Conservation (phyloP, 2,113 vertebrate species). For the Cebidichthys violaceus region DNA sequence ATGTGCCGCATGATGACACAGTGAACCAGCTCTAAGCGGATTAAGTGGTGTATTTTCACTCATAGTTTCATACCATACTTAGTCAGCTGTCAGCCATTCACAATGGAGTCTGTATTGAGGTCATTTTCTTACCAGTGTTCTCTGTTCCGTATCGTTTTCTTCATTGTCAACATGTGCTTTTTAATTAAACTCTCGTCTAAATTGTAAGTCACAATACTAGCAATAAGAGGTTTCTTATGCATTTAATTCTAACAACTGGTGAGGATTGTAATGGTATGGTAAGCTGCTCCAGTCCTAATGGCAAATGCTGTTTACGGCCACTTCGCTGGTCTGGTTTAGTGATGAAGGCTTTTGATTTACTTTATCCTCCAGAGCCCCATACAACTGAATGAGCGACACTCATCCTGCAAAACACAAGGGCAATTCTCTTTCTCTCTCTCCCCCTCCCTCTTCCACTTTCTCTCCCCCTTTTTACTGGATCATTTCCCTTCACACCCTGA, state of each 20-base stretch:
- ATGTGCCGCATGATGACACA: neutral
- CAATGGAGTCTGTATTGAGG: neutral
- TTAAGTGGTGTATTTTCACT: constrained; percentile 24
- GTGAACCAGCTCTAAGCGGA: neutral
- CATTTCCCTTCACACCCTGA: constrained; percentile 81
- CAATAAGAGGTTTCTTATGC: neutral
- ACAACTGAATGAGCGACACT: constrained; percentile 82
- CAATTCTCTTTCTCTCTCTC: constrained; percentile 52
- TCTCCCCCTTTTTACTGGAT: constrained; percentile 74
- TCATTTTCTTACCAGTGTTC: constrained; percentile 13
- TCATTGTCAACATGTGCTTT: constrained; percentile 35
- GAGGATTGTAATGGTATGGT: constrained; percentile 46
- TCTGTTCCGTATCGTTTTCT: constrained; percentile 12
- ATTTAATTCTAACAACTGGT: constrained; percentile 1
- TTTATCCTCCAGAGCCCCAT: constrained; percentile 80
- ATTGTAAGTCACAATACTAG: constrained; percentile 16
- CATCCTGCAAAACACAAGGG: constrained; percentile 81
- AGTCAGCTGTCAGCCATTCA: constrained; percentile 4
- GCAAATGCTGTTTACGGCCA: constrained; percentile 71
- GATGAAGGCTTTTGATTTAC: constrained; percentile 83
- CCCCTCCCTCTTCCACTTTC: constrained; percentile 49
- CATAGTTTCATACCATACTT: constrained; percentile 17
- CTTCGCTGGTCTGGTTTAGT: constrained; percentile 77
- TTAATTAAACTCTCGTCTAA: constrained; percentile 47
- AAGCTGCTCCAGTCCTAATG: constrained; percentile 61